Evolutionary conservation across 2,797 vertebrate species (phyloP).

Genomic region (Gila robusta): DNA sequence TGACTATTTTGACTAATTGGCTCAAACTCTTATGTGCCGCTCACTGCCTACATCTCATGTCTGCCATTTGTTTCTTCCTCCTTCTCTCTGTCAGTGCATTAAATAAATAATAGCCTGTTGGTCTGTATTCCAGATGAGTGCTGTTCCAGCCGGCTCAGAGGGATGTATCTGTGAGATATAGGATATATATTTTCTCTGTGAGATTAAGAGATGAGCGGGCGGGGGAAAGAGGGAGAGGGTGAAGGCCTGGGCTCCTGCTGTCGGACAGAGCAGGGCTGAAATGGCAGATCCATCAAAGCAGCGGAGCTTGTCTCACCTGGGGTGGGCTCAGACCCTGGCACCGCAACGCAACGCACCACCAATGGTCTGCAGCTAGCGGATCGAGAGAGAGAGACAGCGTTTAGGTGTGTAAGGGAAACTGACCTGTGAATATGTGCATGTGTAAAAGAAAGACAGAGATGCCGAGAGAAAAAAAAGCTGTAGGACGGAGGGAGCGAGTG

Average conservation of each 20-base stretch:
- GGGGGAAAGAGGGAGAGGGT: conserved; percentile 58
- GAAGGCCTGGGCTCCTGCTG: conserved; percentile 76
- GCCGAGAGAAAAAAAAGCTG: conserved; percentile 25
- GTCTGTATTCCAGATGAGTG: conserved; percentile 67
- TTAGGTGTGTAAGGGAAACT: conserved; percentile 52
- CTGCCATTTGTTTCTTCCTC: conserved; percentile 56
- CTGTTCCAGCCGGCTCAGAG: conserved; percentile 62
- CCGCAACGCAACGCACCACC: conserved; percentile 61
- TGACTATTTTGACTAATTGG: conserved; percentile 52
- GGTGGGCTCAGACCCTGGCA: conserved; percentile 74
- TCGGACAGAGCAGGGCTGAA: conserved; percentile 75
- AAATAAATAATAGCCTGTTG: conserved; percentile 66
- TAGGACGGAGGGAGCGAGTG: conserved; percentile 41
- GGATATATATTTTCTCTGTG: conserved; percentile 66
- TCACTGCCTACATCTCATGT: conserved; percentile 45
- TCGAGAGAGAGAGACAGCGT: conserved; percentile 45
- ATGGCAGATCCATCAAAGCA: conserved; percentile 83
- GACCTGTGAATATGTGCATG: conserved; percentile 55
- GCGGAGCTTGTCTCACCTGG: conserved; percentile 78
- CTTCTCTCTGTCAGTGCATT: conserved; percentile 62
- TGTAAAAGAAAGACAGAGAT: conserved; percentile 49
- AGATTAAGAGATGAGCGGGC: conserved; percentile 64
- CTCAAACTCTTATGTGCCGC: conserved; percentile 39
- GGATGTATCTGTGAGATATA: conserved; percentile 65
- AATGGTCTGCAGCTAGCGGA: conserved; percentile 60